These are phyloP conservation scores for Microctenopoma steveboyesi DNA, from an alignment of 2,797 vertebrate genomes.

Conservation along the genomic window DNA sequence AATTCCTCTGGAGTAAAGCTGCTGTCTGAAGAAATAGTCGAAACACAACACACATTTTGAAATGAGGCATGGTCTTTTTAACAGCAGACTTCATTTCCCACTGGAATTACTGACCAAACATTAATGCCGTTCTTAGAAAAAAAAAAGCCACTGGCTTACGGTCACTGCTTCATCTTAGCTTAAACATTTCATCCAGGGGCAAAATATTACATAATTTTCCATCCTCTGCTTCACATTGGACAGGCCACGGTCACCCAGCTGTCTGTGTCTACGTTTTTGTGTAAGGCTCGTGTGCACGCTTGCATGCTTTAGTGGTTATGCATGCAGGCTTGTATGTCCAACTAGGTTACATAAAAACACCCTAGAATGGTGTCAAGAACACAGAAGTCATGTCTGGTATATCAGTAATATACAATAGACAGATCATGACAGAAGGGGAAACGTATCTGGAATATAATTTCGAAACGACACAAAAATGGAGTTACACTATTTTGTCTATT, in stretches of 20 bases:
- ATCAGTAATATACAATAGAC: conserved; percentile 63
- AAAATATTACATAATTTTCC: conserved; percentile 58
- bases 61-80: background rate
- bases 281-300: conserved; percentile 23
- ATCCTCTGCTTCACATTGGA: conserved; percentile 42
- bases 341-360: conserved; percentile 45
- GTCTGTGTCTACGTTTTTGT: conserved; percentile 44
- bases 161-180: conserved; percentile 46
- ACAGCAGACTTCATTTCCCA: conserved; percentile 18
- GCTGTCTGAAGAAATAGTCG: background rate
- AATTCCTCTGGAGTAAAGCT: too few species aligned
- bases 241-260: conserved; percentile 40
- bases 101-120: conserved; percentile 14
- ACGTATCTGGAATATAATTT: conserved; percentile 62
- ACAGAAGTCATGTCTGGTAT: conserved; percentile 47
- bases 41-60: background rate
- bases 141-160: conserved; percentile 28
- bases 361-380: conserved; percentile 53
- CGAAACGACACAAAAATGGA: conserved; percentile 49
- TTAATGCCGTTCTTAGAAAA: conserved; percentile 34
- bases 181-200: conserved; percentile 35
- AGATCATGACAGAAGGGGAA: conserved; percentile 41
- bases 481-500: conserved; percentile 6
- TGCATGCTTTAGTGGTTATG: conserved; percentile 28
- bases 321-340: conserved; percentile 22